These are phyloP conservation scores for Yponomeuta plumbellus DNA, from an alignment of 2,888 invertebrate genomes.

Conservation along the genomic window DNA sequence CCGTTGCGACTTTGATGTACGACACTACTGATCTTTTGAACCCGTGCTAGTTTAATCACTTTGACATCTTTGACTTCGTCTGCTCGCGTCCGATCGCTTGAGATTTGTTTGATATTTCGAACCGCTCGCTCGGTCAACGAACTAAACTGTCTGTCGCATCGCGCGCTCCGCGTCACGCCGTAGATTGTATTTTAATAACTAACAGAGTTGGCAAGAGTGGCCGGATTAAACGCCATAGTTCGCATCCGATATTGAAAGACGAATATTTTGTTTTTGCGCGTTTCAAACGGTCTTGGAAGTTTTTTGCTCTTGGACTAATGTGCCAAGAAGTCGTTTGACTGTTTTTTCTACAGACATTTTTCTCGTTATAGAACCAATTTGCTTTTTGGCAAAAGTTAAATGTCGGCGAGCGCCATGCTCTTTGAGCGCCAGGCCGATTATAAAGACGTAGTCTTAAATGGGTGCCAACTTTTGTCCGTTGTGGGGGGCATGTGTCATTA, in stretches of 20 bases:
- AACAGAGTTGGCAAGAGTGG: conserved; percentile 10
- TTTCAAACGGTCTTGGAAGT: neutral
- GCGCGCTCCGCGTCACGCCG: conserved; percentile 6
- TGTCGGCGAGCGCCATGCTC: neutral
- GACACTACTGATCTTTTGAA: neutral
- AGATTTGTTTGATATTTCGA: neutral
- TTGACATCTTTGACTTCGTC: neutral
- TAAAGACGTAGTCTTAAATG: neutral
- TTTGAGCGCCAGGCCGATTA: neutral
- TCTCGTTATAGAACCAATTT: neutral
- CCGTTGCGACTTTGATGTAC: neutral
- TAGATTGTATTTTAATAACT: conserved; percentile 5
- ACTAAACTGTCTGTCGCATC: conserved; percentile 7
- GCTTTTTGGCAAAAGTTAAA: neutral
- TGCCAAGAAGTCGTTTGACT: neutral
- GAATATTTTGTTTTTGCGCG: conserved; percentile 1
- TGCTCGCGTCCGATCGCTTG: neutral
- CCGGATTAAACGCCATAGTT: conserved; percentile 9
- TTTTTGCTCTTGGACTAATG: neutral
- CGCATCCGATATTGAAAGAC: conserved; percentile 12
- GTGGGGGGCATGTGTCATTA: neutral
- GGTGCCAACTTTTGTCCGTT: neutral
- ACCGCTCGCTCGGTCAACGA: conserved; percentile 9
- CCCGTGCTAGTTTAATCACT: neutral
- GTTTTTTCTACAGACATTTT: neutral